Conservation (phyloP, 2,797 vertebrate species). For the Gymnoscopelus microlampas region DNA sequence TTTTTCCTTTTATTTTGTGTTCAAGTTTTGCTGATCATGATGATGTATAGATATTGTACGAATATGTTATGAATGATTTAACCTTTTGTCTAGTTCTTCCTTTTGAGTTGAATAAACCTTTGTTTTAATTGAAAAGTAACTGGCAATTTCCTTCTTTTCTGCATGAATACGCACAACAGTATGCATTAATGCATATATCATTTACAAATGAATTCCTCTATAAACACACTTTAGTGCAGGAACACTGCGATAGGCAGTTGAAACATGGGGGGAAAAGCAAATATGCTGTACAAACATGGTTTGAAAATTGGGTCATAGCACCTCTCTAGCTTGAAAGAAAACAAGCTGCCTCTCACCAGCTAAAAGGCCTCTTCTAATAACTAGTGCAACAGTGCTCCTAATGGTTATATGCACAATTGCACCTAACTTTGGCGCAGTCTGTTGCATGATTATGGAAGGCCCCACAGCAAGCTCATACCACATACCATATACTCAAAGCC, state of each 20-base stretch:
- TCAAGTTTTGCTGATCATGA: conserved; percentile 88
- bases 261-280: neutral
- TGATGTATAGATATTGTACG: conserved; percentile 92
- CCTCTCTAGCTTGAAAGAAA: conserved; percentile 5
- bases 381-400: conserved; percentile 60
- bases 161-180: neutral
- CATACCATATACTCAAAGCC: neutral
- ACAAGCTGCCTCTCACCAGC: neutral
- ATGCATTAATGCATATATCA: neutral
- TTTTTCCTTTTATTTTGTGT: conserved; percentile 63
- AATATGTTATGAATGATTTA: conserved; percentile 91
- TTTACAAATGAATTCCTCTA: neutral
- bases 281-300: neutral
- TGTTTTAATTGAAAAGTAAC: conserved; percentile 60
- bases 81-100: conserved; percentile 89
- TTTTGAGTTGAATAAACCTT: conserved; percentile 92
- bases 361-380: conserved; percentile 35
- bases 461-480: too few species aligned
- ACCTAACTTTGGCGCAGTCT: neutral
- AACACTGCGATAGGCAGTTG: neutral
- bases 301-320: neutral
- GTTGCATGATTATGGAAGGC: neutral
- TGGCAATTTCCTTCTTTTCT: conserved; percentile 16
- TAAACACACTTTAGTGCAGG: neutral
- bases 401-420: conserved; percentile 24